Evolutionary conservation across 2,888 invertebrate species (phyloP), one percentile per base, ranked within the genome.

Genomic region (Sceliomorpha sp.): DNA sequence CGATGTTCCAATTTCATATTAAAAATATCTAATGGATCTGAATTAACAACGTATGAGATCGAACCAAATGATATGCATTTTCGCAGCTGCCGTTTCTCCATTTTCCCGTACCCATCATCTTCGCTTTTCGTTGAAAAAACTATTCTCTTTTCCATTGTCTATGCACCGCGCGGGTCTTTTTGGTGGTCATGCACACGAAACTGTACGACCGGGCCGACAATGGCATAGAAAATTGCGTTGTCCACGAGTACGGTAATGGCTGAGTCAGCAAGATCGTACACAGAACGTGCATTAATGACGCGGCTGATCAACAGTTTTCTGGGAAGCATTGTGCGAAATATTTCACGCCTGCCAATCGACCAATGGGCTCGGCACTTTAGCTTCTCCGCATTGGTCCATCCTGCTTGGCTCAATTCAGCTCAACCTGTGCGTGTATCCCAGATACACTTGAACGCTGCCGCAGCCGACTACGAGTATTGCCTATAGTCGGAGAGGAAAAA

Each of bases 321-420:
- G 69, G 73, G 56, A 62, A 64, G 74, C 74, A 81, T 84, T 84
- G 82, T 83, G 71, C 77, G 64, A 67, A 68, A 84, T 84, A 82
- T 74, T 81, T 79, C 82, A 83, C 82, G 84, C 78, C 82, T 83
- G 83, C 78, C 83, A 83, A 80, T 83, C 81, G 77, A 78, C 79
- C 74, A 42, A 58, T 62, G 48, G 59, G 58, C 32, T 12, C 26
- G 59, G 58, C 53, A 66, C 69, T 69, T 66, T 58, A 55, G 58
- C 69, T 58, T 53, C 66, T 55, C 48, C 56, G 59, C 53, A 53
- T 48, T 64, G 50, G 44, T 47, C 48, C 56, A 55, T 59, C 53
- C n/a, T 44, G 42, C 58, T 24, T 50, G 45, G 45, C 7, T 63
- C 53, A 58, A 60, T 70, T 50, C 36, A 53, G 44, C 47, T 56